Percentiles rank a stretch among this genome's conserved stretches.
Evolutionary conservation across 2,113 vertebrate species (phyloP).

Genomic region (Hirundichthys speculiger): DNA sequence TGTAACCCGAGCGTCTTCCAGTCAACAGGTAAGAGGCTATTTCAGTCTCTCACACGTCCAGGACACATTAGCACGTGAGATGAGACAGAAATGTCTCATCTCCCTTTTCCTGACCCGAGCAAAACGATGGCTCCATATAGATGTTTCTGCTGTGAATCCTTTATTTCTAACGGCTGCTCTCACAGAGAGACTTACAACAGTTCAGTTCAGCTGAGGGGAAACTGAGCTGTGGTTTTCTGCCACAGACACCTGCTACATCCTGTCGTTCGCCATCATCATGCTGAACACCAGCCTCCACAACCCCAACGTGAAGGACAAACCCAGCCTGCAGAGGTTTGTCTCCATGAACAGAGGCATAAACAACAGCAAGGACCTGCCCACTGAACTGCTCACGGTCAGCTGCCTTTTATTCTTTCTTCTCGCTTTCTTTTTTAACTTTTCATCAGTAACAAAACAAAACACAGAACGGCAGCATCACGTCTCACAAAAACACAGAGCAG

Average conservation of each 20-base stretch:
- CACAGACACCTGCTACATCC: slow-evolving; percentile 95
- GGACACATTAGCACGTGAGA: not conserved
- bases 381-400: slow-evolving; percentile 87
- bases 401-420: not conserved
- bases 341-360: slow-evolving; percentile 94
- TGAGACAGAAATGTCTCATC: not conserved
- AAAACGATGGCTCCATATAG: not conserved
- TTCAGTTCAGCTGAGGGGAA: slow-evolving; percentile 2
- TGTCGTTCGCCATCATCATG: slow-evolving; percentile 97
- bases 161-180: slow-evolving; percentile 14
- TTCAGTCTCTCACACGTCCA: not conserved
- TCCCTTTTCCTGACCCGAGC: not conserved
- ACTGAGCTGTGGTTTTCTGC: slow-evolving; percentile 22
- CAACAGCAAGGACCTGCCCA: slow-evolving; percentile 85
- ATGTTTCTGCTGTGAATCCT: not conserved
- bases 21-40: slow-evolving; percentile 85
- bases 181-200: not conserved
- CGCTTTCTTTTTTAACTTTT: too few relatives aligned
- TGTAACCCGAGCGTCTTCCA: slow-evolving; percentile 91
- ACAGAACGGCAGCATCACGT: too few relatives aligned
- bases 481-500: too few relatives aligned
- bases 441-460: too few relatives aligned
- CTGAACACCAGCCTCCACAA: slow-evolving; percentile 97
- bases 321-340: slow-evolving; percentile 88
- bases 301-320: slow-evolving; percentile 92